Evolutionary conservation across 1,140 invertebrate genomes (phyloP).

Genomic region (Bombus affinis): DNA sequence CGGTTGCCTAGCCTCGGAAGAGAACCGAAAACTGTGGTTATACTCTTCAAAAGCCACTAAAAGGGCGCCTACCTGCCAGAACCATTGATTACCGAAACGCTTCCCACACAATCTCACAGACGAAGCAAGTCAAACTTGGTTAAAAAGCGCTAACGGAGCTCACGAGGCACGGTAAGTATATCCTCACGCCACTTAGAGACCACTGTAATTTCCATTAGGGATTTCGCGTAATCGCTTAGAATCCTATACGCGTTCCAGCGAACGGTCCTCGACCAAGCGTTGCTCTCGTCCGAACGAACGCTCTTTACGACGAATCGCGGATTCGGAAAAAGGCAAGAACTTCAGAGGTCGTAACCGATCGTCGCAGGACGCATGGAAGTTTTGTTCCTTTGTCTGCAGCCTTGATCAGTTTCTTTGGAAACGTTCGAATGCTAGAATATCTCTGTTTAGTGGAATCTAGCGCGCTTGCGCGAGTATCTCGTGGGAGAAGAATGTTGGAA

Average conservation of each 20-base stretch:
- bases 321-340: constrained; percentile 23
- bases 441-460: constrained; percentile 1
- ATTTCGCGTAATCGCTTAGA: constrained; percentile 70
- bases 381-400: not conserved
- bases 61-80: constrained; percentile 80
- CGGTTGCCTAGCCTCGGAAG: constrained; percentile 64
- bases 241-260: constrained; percentile 20
- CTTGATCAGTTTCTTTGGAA: constrained; percentile 20
- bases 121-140: constrained; percentile 76
- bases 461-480: not conserved
- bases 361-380: not conserved
- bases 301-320: constrained; percentile 53
- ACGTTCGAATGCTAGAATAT: not conserved
- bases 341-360: not conserved
- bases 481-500: constrained; percentile 9
- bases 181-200: constrained; percentile 76
- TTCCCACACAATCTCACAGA: constrained; percentile 79
- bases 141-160: constrained; percentile 78
- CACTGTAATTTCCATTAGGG: constrained; percentile 79
- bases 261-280: constrained; percentile 1
- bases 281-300: constrained; percentile 34
- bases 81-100: constrained; percentile 82
- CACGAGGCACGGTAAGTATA: constrained; percentile 73
- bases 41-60: constrained; percentile 73
- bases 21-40: constrained; percentile 72